Evolutionary conservation across 2,888 invertebrate genomes (phyloP), one percentile per base, ranked within the genome.

Genomic region (Troides oblongomaculatus): DNA sequence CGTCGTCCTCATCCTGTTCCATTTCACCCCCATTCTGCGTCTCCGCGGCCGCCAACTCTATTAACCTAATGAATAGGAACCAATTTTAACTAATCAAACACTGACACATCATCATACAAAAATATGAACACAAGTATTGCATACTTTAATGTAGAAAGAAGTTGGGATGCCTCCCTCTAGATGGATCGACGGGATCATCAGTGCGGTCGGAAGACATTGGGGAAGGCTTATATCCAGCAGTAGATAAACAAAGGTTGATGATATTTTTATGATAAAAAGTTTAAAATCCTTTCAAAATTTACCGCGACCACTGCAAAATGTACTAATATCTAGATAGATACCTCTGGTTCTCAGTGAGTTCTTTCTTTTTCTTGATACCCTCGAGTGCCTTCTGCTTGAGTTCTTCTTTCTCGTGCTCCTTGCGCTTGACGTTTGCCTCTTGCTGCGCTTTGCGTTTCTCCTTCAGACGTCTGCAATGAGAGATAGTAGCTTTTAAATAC

Each of bases 391-490:
- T 95, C 80, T 95, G 93, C 82, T 96, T 96, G 30, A 93, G 89
- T 64, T 94, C 93, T 76, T 95, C 93, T 81, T 95, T 95, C 69
- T 93, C 88, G 39, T 88, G 86, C 79, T 96, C 95, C 78, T 96
- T 96, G 57, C 94, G 94, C 76, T 94, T 93, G 64, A 94, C 94
- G 81, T 97, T 97, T 73, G 94, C 94, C 65, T 95, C 95, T 83
- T 98, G 97, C 71, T 94, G 88, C 71, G 95, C 94, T 78, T 95
- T 96, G 23, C 97, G 94, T 76, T 96, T 95, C 78, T 96, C 96
- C 85, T 97, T 98, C 60, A 96, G 85, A 79, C 94, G 95, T 77
- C 95, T 95, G 53, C n/a, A 53, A 53, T 39, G 39, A 39, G 39
- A 39, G 39, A 10, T 39, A 3, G 30, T 30, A 39, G 39, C 39